A percentile compares a stretch with the other conserved stretches of the same genome.
Evolutionary conservation across 2,888 invertebrate species (phyloP).

Genomic region (Polymixis flavicincta): DNA sequence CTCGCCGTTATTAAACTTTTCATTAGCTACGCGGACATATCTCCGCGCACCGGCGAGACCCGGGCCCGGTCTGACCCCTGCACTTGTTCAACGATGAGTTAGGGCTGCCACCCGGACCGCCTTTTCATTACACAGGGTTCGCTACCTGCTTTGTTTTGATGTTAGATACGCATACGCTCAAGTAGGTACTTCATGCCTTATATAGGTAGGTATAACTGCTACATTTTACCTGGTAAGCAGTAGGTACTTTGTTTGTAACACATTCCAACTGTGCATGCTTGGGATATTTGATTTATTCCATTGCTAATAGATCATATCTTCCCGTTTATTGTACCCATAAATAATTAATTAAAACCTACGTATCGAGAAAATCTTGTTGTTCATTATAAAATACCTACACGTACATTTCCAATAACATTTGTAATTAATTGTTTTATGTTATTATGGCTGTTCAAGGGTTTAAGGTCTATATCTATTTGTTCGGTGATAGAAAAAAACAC

Average conservation of each 20-base stretch:
- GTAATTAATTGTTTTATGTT: constrained; percentile 21
- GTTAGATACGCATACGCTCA: constrained; percentile 35
- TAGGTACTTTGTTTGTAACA: constrained; percentile 39
- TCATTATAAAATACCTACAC: constrained; percentile 12
- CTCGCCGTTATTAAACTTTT: constrained; percentile 87
- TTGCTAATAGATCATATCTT: constrained; percentile 42
- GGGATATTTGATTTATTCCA: constrained; percentile 35
- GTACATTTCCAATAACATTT: constrained; percentile 11
- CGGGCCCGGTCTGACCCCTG: constrained; percentile 65
- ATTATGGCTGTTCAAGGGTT: background rate
- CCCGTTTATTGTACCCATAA: constrained; percentile 23
- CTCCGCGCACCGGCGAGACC: constrained; percentile 45
- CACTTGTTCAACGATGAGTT: constrained; percentile 72
- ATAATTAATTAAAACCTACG: constrained; percentile 16
- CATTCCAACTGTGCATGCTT: constrained; percentile 44
- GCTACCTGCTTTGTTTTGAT: constrained; percentile 65
- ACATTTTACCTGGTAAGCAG: constrained; percentile 5
- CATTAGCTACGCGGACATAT: constrained; percentile 78
- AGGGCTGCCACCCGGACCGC: constrained; percentile 63
- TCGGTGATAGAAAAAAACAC: too few relatives aligned
- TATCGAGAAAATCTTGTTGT: constrained; percentile 14
- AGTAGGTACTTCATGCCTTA: constrained; percentile 19
- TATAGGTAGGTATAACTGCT: constrained; percentile 16
- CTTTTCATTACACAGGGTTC: constrained; percentile 66
- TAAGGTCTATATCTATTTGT: too few relatives aligned